These are phyloP conservation scores for Ellobius talpinus DNA, from an alignment of 2,113 vertebrate genomes.

Conservation along the genomic window DNA sequence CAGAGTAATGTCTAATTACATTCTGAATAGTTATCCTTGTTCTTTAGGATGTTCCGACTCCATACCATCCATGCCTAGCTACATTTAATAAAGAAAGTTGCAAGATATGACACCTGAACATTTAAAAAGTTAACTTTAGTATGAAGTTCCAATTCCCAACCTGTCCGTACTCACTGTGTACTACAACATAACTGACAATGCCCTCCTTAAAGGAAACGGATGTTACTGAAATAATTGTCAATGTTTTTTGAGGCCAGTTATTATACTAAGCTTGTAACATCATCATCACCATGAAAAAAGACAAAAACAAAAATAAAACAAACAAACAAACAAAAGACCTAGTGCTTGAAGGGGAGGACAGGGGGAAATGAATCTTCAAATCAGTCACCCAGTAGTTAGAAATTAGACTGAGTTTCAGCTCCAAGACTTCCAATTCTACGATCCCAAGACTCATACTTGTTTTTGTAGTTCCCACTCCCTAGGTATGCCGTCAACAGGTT, in stretches of 20 bases:
- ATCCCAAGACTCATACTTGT: not conserved
- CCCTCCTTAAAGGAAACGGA: not conserved
- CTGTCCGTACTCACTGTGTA: not conserved
- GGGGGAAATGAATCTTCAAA: not conserved
- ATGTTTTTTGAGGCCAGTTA: not conserved
- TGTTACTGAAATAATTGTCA: not conserved
- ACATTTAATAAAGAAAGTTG: not conserved
- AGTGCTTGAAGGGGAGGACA: not conserved
- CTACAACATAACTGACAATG: not conserved
- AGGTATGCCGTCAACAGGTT: not conserved
- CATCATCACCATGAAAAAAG: not conserved
- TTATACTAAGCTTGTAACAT: not conserved
- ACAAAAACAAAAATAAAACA: not conserved
- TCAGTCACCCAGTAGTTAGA: not conserved
- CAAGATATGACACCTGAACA: not conserved
- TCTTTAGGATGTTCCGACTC: not conserved
- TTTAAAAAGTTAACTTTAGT: not conserved
- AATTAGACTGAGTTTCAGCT: not conserved
- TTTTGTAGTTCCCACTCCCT: not conserved
- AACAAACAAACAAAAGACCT: no score
- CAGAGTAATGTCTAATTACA: no score
- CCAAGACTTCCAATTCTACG: not conserved
- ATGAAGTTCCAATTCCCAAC: not conserved
- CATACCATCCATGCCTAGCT: accelerated
- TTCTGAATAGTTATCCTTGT: no score